Conservation (phyloP, 2,888 invertebrate species). For the Torymus auratus region DNA sequence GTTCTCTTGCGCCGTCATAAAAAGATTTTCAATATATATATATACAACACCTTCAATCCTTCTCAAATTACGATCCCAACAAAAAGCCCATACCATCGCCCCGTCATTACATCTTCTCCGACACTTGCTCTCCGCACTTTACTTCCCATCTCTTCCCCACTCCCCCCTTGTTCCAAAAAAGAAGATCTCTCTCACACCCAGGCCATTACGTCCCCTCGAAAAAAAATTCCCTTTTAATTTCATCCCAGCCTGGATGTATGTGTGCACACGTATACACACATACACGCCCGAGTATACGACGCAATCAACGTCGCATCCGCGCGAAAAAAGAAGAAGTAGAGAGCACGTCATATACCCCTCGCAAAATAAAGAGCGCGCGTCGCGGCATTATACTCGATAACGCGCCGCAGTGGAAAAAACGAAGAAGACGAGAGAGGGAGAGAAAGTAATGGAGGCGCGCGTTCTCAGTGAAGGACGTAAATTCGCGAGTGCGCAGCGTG, state of each 20-base stretch:
- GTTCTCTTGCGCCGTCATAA: too few species aligned
- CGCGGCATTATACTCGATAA: constrained; percentile 52
- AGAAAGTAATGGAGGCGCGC: constrained; percentile 42
- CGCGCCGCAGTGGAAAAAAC: constrained; percentile 59
- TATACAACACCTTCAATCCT: too few species aligned
- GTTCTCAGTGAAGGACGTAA: constrained; percentile 63
- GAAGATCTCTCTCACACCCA: not conserved
- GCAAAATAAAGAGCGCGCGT: constrained; percentile 59
- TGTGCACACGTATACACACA: not conserved
- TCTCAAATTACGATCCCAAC: too few species aligned
- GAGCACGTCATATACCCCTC: constrained; percentile 8
- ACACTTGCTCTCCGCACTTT: not conserved
- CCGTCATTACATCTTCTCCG: too few species aligned
- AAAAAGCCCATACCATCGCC: too few species aligned
- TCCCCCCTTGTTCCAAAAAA: not conserved
- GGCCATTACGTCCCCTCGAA: constrained; percentile 22
- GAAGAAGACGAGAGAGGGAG: constrained; percentile 60
- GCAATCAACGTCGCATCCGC: not conserved
- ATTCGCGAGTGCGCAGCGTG: constrained; percentile 55
- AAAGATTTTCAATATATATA: too few species aligned
- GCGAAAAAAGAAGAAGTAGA: constrained; percentile 2
- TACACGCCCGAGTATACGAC: not conserved
- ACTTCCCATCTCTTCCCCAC: not conserved
- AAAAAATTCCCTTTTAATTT: constrained; percentile 25
- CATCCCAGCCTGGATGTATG: not conserved